Evolutionary conservation across 1,140 invertebrate genomes (phyloP).

Genomic region (Drosophila willistoni): DNA sequence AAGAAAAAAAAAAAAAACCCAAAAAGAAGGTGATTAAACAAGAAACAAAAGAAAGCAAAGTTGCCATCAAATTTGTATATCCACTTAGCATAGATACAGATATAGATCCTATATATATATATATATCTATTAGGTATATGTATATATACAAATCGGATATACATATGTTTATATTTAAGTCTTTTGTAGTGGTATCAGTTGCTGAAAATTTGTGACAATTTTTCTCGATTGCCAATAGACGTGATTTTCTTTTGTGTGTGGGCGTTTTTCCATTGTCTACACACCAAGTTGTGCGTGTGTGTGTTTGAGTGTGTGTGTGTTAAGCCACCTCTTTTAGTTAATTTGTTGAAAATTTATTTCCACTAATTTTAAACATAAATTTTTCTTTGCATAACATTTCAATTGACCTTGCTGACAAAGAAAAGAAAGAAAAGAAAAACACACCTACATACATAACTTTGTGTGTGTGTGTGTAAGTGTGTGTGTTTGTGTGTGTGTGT

Average conservation of each 20-base stretch:
- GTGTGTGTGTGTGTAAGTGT: neutral
- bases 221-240: slow-evolving; percentile 41
- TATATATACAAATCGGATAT: slow-evolving; percentile 1
- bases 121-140: neutral
- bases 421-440: no score
- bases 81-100: slow-evolving; percentile 17
- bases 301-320: slow-evolving; percentile 19
- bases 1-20: neutral
- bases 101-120: neutral
- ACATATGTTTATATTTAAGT: slow-evolving; percentile 15
- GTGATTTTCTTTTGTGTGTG: slow-evolving; percentile 26
- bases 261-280: slow-evolving; percentile 9
- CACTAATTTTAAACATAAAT: slow-evolving; percentile 33
- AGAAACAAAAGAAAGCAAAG: slow-evolving; percentile 70
- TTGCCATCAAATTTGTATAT: slow-evolving; percentile 61
- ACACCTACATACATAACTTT: neutral
- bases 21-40: slow-evolving; percentile 19
- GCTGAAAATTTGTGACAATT: slow-evolving; percentile 47
- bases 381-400: slow-evolving; percentile 6
- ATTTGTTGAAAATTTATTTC: slow-evolving; percentile 64
- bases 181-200: slow-evolving; percentile 47
- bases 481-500: slow-evolving; percentile 14
- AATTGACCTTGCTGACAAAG: slow-evolving; percentile 9
- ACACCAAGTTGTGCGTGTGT: neutral
- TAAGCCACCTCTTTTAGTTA: slow-evolving; percentile 48